Conservation (phyloP, 64 coral and sea anemone genomes). For the Pocillopora verrucosa region DNA sequence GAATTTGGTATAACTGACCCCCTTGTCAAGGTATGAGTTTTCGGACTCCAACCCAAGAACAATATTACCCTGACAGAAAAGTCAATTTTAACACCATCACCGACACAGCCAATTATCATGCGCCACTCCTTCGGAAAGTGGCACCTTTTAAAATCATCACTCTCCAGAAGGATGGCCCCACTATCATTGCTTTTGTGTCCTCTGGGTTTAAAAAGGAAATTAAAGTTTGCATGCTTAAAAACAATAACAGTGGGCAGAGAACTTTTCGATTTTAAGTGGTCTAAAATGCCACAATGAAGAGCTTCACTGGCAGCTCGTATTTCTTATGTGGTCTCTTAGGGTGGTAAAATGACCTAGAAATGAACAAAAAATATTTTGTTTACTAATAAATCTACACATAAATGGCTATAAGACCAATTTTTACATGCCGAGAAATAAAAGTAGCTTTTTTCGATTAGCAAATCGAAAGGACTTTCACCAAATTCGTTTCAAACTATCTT, state of each 20-base stretch:
- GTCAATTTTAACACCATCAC: conserved; percentile 34
- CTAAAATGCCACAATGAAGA: not conserved
- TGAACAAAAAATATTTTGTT: too few relatives aligned
- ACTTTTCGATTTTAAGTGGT: conserved; percentile 1
- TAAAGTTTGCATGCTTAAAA: conserved; percentile 29
- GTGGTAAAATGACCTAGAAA: conserved; percentile 7
- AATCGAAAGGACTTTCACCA: not conserved
- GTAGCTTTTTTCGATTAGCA: not conserved
- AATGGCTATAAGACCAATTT: too few relatives aligned
- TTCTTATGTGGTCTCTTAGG: not conserved
- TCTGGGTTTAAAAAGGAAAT: conserved; percentile 5
- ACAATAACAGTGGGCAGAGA: not conserved
- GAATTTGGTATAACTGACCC: not conserved
- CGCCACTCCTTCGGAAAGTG: conserved; percentile 6
- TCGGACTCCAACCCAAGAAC: conserved; percentile 28
- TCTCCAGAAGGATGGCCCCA: conserved; percentile 5
- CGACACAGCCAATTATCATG: not conserved
- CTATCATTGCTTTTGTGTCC: not conserved
- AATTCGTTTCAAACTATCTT: too few relatives aligned
- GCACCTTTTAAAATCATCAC: conserved; percentile 20
- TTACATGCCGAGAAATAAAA: too few relatives aligned
- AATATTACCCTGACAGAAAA: conserved; percentile 22
- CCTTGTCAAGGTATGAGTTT: not conserved
- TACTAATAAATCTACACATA: too few relatives aligned
- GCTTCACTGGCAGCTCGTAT: not conserved